Evolutionary conservation across 2,113 vertebrate species (phyloP).

Genomic region (Sceloporus undulatus): DNA sequence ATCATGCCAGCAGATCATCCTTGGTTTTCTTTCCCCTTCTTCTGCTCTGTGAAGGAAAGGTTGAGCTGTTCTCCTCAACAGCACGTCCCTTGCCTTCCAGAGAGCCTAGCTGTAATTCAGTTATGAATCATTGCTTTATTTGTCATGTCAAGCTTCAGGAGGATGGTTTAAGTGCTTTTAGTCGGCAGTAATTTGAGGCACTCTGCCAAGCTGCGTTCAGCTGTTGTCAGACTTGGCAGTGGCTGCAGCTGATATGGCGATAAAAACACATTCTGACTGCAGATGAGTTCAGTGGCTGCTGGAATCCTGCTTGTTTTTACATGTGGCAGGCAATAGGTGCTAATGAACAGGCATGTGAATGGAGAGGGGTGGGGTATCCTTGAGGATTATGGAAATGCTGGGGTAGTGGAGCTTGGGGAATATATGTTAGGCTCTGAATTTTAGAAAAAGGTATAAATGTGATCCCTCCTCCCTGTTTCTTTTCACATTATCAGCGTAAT

Average conservation of each 20-base stretch:
- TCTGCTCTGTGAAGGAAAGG: not conserved
- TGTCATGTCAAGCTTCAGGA: slow-evolving; percentile 38
- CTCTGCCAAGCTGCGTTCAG: slow-evolving; percentile 26
- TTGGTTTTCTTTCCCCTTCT: not conserved
- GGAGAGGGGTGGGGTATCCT: slow-evolving; percentile 8
- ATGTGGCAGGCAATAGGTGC: not conserved
- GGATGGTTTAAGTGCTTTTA: slow-evolving; percentile 50
- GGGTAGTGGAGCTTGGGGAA: not conserved
- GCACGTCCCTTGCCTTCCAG: not conserved
- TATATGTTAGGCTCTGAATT: not conserved
- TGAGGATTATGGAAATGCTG: not conserved
- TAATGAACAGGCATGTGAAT: not conserved
- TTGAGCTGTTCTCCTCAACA: not conserved
- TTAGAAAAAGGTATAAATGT: slow-evolving; percentile 4
- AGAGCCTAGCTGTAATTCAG: not conserved
- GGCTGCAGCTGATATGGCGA: slow-evolving; percentile 49
- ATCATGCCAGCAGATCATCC: not conserved
- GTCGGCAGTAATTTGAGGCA: slow-evolving; percentile 41
- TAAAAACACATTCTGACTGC: slow-evolving; percentile 31
- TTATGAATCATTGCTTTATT: slow-evolving; percentile 39
- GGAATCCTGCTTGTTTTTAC: not conserved
- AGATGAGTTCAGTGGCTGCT: not conserved
- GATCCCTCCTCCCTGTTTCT: not conserved
- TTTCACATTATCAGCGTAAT: not conserved
- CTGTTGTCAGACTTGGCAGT: slow-evolving; percentile 24